phyloP scores from a whole-genome alignment of 2,113 vertebrate genomes.

The Nyctibius bracteatus region DNA sequence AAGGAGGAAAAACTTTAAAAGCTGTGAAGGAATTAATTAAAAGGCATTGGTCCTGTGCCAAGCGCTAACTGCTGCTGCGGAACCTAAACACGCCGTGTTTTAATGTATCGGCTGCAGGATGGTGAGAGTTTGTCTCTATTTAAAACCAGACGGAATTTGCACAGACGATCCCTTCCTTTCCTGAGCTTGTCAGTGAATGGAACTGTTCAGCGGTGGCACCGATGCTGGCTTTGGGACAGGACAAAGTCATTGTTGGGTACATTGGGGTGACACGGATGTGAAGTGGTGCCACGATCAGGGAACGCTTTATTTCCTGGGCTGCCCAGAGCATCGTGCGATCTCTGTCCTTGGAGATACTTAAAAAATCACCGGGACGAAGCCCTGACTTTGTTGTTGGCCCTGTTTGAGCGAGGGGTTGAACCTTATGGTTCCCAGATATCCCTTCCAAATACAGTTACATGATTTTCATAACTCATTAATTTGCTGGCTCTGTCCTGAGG shows the following conservation, averaged over 20 bases:
- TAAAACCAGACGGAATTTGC: background rate
- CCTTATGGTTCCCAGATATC: background rate
- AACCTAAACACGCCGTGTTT: accelerated
- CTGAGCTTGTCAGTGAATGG: background rate
- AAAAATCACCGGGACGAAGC: background rate
- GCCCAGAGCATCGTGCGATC: background rate
- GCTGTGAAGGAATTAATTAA: background rate
- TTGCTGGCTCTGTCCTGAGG: background rate
- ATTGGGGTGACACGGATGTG: accelerated
- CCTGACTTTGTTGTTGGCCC: background rate
- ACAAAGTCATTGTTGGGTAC: accelerated
- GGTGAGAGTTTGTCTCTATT: background rate
- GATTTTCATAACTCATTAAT: accelerated
- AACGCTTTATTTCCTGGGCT: background rate
- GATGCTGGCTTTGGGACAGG: accelerated
- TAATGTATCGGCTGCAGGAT: accelerated
- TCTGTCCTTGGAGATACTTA: accelerated
- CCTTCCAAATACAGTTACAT: background rate
- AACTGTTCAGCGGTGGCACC: background rate
- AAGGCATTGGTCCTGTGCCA: background rate
- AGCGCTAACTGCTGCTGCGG: background rate
- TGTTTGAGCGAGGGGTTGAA: background rate
- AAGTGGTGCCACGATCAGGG: background rate
- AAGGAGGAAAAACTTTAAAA: background rate
- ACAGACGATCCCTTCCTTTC: background rate